Percentiles rank a stretch among this genome's conserved stretches.
Conservation (phyloP, 2,113 vertebrate species). For the Dolichallabes microphthalmus region DNA sequence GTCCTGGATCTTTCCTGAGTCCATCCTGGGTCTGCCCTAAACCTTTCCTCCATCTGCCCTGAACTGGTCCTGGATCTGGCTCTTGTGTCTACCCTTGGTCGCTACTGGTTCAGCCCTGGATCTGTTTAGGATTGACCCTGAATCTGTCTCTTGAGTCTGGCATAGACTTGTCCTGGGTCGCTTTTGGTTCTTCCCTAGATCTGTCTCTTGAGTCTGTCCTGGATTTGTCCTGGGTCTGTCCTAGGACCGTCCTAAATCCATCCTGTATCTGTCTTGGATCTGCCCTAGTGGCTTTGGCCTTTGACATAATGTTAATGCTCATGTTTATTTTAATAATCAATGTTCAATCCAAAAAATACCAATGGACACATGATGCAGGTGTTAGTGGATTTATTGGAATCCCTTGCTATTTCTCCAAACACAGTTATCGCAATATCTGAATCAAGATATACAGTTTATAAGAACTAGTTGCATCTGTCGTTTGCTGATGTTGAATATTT, state of each 20-base stretch:
- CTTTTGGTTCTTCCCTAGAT: not conserved
- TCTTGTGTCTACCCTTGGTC: no score
- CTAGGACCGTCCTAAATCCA: no score
- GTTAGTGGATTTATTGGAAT: conserved; percentile 76
- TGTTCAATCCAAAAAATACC: not conserved
- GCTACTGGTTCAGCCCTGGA: not conserved
- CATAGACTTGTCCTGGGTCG: not conserved
- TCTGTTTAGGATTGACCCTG: not conserved
- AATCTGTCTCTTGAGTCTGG: not conserved
- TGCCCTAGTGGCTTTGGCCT: not conserved
- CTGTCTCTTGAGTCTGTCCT: not conserved
- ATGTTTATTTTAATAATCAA: not conserved
- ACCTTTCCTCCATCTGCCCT: not conserved
- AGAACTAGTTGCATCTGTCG: conserved; percentile 63
- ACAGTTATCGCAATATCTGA: conserved; percentile 77
- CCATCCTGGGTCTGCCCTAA: not conserved
- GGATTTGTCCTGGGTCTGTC: not conserved
- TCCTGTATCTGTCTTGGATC: no score
- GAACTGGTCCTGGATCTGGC: not conserved
- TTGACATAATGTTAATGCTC: not conserved
- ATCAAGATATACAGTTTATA: conserved; percentile 72
- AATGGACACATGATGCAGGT: not conserved
- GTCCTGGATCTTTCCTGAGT: not conserved
- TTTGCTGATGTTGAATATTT: conserved; percentile 65
- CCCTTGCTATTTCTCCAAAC: conserved; percentile 75